A percentile compares a stretch with the other conserved stretches of the same genome.
Evolutionary conservation across 2,113 vertebrate genomes (phyloP).

Genomic region (Platichthys flesus): DNA sequence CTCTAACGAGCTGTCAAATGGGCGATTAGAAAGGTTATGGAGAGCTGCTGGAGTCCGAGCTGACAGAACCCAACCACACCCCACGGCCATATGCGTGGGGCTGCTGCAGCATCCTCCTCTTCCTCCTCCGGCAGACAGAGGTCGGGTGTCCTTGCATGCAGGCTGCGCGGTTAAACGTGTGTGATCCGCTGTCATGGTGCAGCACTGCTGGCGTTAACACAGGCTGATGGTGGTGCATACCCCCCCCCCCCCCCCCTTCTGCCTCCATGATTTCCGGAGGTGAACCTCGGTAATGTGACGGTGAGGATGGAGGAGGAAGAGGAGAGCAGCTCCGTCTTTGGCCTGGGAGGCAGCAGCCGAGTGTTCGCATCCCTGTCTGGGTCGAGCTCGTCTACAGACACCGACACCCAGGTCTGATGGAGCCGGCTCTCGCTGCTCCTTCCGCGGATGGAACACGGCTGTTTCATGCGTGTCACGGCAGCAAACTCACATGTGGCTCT

Average conservation of each 20-base stretch:
- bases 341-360: neutral
- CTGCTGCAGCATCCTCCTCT: constrained; percentile 51
- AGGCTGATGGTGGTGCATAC: neutral
- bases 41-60: constrained; percentile 34
- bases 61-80: constrained; percentile 77
- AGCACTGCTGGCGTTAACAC: neutral
- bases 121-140: constrained; percentile 22
- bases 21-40: constrained; percentile 32
- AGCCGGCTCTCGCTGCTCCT: constrained; percentile 2
- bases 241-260: neutral
- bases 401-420: constrained; percentile 4
- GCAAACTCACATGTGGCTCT: no score
- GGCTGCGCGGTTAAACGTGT: neutral
- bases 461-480: neutral
- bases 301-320: neutral
- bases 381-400: neutral
- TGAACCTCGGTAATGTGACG: neutral
- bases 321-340: neutral
- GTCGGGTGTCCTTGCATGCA: constrained; percentile 49
- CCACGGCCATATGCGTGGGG: constrained; percentile 56
- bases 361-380: neutral
- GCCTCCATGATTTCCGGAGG: neutral
- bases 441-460: constrained; percentile 1
- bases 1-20: constrained; percentile 59
- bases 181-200: neutral